These are phyloP conservation scores for Ischnura elegans DNA, from an alignment of 2,888 invertebrate genomes.

Conservation along the genomic window DNA sequence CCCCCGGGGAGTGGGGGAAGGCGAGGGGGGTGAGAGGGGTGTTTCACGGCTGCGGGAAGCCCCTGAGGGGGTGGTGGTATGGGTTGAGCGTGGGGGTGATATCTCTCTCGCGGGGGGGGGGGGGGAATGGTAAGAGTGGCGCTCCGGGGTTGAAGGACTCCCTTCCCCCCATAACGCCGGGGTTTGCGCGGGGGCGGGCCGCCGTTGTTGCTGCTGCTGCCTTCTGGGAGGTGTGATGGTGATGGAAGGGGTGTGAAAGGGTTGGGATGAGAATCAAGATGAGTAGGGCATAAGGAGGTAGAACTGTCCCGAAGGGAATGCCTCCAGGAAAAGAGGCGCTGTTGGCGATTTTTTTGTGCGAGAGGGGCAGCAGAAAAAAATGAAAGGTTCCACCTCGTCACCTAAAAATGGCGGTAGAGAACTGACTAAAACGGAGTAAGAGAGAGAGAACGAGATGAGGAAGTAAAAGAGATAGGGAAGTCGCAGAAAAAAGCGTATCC, in stretches of 20 bases:
- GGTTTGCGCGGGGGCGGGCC: neutral
- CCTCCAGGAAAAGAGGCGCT: conserved; percentile 11
- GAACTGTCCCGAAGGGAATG: conserved; percentile 1
- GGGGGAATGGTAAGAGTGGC: neutral
- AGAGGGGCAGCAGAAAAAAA: neutral
- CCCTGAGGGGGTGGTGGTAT: neutral
- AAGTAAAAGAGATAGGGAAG: neutral
- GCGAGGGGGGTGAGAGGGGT: neutral
- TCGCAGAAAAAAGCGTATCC: neutral
- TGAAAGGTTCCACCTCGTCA: neutral
- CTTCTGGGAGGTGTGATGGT: conserved; percentile 34
- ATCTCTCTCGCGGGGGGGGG: neutral
- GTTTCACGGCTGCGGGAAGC: conserved; percentile 20
- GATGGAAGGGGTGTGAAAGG: conserved; percentile 56
- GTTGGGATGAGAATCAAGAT: conserved; percentile 42
- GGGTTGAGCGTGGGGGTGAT: neutral
- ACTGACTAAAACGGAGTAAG: neutral
- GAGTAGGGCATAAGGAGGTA: neutral
- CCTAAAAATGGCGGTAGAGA: conserved; percentile 21
- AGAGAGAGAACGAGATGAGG: no score
- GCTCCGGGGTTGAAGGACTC: conserved; percentile 15
- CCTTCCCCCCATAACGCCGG: neutral
- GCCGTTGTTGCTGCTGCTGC: neutral
- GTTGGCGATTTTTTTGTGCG: conserved; percentile 24
- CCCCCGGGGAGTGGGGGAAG: neutral